Conservation (phyloP, 2,797 vertebrate genomes). For the Erpetoichthys calabaricus region DNA sequence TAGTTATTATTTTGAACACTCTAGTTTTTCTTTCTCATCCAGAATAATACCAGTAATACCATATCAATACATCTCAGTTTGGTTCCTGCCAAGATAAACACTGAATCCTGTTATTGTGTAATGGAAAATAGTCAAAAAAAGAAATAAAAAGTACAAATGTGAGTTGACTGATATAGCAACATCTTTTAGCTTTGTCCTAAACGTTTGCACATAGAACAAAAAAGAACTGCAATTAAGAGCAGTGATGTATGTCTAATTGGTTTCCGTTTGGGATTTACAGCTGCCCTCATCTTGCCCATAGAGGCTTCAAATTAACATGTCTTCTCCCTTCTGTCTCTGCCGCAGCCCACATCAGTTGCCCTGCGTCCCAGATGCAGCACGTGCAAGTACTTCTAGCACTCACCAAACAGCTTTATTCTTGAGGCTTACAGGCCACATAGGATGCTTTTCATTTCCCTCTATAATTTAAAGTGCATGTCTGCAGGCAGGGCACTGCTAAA, state of each 20-base stretch:
- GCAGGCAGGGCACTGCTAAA: not conserved
- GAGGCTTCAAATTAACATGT: not conserved
- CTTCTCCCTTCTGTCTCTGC: not conserved
- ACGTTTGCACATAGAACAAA: too few species aligned
- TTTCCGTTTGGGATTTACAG: not conserved
- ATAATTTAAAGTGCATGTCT: constrained; percentile 1
- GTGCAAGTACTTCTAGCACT: not conserved
- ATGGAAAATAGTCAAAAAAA: too few species aligned
- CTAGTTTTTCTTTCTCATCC: too few species aligned
- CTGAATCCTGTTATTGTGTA: too few species aligned
- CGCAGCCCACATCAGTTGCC: not conserved
- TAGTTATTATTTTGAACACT: too few species aligned
- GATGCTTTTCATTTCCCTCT: constrained; percentile 1
- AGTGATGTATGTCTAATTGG: not conserved
- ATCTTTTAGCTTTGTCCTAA: too few species aligned
- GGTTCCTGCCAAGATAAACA: too few species aligned
- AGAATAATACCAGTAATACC: too few species aligned
- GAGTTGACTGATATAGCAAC: too few species aligned
- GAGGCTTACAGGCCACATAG: constrained; percentile 1
- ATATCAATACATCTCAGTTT: too few species aligned
- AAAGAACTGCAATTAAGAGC: too few species aligned
- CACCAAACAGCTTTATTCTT: constrained; percentile 2
- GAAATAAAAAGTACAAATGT: too few species aligned
- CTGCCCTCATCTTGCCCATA: not conserved
- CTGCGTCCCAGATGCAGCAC: not conserved